Conservation (phyloP, 2,113 vertebrate species). For the Scalopus aquaticus region DNA sequence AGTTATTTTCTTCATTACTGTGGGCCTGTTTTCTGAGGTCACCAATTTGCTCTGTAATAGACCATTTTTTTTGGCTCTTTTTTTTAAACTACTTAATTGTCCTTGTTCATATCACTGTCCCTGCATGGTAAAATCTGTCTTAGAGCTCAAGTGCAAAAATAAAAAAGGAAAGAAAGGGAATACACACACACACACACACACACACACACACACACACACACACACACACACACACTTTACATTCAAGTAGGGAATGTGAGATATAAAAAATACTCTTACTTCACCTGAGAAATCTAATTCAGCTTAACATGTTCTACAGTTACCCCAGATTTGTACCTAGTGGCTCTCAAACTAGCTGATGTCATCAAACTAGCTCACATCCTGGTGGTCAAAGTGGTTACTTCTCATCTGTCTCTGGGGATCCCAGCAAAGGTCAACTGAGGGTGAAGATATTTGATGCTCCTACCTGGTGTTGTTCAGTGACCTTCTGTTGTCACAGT, state of each 20-base stretch:
- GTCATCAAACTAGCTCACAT: not conserved
- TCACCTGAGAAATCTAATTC: not conserved
- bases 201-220: not conserved
- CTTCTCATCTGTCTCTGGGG: not conserved
- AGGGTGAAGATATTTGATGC: too few species aligned
- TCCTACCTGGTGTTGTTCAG: not conserved
- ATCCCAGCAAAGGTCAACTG: not conserved
- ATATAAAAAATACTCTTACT: not conserved
- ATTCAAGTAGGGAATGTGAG: not conserved
- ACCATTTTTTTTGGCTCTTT: not conserved
- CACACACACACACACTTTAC: not conserved
- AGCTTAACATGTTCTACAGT: not conserved
- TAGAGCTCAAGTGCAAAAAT: not conserved
- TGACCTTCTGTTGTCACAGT: not conserved
- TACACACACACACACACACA: not conserved
- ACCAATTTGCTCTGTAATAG: not conserved
- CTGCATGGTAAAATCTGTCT: not conserved
- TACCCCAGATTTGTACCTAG: not conserved
- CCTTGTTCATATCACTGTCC: not conserved
- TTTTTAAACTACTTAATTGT: not conserved
- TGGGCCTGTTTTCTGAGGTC: not conserved
- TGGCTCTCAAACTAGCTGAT: not conserved
- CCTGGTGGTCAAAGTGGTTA: too few species aligned
- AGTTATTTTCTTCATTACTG: constrained; percentile 27
- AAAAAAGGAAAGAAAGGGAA: not conserved